phyloP scores from a whole-genome alignment of 2,113 vertebrate species.

The Phyllopteryx taeniolatus region DNA sequence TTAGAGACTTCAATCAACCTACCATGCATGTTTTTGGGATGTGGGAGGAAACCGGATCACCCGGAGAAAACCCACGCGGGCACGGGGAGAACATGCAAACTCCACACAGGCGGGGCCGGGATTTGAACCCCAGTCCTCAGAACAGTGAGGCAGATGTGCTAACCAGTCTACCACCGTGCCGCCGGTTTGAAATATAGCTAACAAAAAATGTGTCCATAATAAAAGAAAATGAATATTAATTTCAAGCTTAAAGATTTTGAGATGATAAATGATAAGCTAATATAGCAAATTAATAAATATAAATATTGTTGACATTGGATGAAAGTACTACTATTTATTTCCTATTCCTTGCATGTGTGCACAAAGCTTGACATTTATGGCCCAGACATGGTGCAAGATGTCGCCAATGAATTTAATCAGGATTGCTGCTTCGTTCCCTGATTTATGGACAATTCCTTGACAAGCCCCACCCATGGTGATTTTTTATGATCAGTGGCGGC shows the following conservation, averaged over 20 bases:
- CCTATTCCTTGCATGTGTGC: not conserved
- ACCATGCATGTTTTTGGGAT: too few species aligned
- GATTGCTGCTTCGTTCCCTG: not conserved
- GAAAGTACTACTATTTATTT: not conserved
- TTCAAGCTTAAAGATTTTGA: not conserved
- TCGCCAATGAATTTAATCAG: conserved; percentile 12
- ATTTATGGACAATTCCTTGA: conserved; percentile 5
- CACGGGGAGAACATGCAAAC: too few species aligned
- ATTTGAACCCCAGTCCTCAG: too few species aligned
- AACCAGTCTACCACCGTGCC: too few species aligned
- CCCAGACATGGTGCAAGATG: not conserved
- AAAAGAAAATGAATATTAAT: not conserved
- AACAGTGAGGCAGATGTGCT: too few species aligned
- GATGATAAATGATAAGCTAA: not conserved
- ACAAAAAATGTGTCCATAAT: not conserved
- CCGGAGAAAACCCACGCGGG: too few species aligned
- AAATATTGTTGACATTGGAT: not conserved
- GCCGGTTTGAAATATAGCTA: too few species aligned
- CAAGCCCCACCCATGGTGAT: not conserved
- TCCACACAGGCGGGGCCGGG: too few species aligned
- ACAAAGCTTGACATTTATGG: not conserved
- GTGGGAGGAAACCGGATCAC: too few species aligned
- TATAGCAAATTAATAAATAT: not conserved
- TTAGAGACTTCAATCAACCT: too few species aligned
- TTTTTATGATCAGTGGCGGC: not conserved